Conservation (phyloP, 2,888 invertebrate genomes). For the Drosophila melanosoma region DNA sequence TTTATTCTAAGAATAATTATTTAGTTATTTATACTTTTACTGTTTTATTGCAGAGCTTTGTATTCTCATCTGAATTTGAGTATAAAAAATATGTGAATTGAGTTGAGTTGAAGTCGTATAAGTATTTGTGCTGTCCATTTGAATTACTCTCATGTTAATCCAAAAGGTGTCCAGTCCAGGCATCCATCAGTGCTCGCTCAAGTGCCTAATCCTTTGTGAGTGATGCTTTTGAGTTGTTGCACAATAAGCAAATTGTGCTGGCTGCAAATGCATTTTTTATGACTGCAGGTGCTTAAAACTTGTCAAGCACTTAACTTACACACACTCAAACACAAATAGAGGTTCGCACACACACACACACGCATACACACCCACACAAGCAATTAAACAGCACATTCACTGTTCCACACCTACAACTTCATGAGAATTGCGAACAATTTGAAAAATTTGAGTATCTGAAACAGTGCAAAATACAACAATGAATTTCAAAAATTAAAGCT, state of each 20-base stretch:
- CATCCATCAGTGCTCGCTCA: conserved; percentile 37
- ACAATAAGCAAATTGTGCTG: conserved; percentile 25
- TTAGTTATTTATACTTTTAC: neutral
- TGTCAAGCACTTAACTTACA: conserved; percentile 47
- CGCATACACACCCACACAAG: conserved; percentile 9
- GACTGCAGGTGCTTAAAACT: conserved; percentile 23
- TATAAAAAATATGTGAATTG: neutral
- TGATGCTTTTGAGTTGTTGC: conserved; percentile 33
- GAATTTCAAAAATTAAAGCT: neutral
- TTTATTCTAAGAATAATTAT: neutral
- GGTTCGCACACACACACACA: neutral
- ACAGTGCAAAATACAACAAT: neutral
- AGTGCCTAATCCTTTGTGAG: conserved; percentile 42
- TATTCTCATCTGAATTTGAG: neutral
- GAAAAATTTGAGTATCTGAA: conserved; percentile 13
- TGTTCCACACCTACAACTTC: conserved; percentile 8
- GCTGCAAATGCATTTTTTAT: conserved; percentile 36
- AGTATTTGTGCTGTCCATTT: conserved; percentile 23
- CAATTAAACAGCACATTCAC: conserved; percentile 49
- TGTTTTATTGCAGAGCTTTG: neutral
- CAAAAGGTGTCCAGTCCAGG: conserved; percentile 56
- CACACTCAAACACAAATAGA: conserved; percentile 6
- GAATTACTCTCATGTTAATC: conserved; percentile 15
- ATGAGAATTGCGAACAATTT: conserved; percentile 17
- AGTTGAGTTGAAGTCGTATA: conserved; percentile 12